phyloP scores from a whole-genome alignment of 2,797 vertebrate species.

The Taeniopygia guttata region DNA sequence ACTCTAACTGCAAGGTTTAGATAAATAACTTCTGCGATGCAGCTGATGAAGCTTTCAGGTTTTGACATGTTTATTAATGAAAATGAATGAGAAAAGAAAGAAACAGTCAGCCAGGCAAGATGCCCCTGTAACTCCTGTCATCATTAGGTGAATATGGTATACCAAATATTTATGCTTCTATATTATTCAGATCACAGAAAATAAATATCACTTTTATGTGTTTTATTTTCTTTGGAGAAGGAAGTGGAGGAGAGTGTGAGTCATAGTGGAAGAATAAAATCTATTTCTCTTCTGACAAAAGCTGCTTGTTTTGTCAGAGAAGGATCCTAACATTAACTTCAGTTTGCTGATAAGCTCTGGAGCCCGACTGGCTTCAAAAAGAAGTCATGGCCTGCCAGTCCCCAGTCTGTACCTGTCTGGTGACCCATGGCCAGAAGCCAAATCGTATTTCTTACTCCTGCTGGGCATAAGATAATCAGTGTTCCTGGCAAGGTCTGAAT shows the following conservation, averaged over 20 bases:
- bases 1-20: neutral
- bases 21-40: neutral
- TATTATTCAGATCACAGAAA: conserved; percentile 32
- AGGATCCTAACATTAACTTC: neutral
- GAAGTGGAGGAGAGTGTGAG: neutral
- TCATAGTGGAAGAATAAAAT: conserved; percentile 26
- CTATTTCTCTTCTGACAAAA: conserved; percentile 2
- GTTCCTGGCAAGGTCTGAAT: neutral
- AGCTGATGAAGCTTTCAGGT: neutral
- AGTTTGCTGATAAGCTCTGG: neutral
- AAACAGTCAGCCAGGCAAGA: neutral
- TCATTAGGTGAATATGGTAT: neutral
- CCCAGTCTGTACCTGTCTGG: neutral
- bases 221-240: conserved; percentile 48
- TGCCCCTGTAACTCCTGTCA: conserved; percentile 3
- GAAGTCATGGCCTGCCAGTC: neutral
- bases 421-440: neutral
- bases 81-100: conserved; percentile 19
- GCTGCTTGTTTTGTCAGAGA: neutral
- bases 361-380: neutral
- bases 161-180: conserved; percentile 37
- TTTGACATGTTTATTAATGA: conserved; percentile 37
- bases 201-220: conserved; percentile 2
- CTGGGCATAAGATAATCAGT: neutral
- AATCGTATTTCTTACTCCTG: neutral